Conservation (phyloP, 2,888 invertebrate species). For the Saturnia pavonia region DNA sequence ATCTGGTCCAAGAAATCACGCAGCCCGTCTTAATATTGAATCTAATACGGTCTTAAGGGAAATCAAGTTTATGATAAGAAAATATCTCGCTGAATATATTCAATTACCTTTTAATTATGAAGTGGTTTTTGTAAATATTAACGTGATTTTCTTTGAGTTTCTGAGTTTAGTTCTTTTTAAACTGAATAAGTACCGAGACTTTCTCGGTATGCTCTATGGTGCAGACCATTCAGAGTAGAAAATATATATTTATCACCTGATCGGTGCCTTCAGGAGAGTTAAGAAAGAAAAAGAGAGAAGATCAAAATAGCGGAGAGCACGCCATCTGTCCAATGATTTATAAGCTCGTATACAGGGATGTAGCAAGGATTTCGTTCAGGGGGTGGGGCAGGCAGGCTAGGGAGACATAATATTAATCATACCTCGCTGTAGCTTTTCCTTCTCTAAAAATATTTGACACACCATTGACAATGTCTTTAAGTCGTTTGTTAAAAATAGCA, state of each 20-base stretch:
- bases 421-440: no score
- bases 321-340: not conserved
- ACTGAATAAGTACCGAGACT: not conserved
- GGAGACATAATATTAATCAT: no score
- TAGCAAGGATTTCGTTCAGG: no score
- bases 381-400: no score
- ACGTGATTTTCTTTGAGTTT: not conserved
- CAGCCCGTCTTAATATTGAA: conserved; percentile 16
- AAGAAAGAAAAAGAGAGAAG: not conserved
- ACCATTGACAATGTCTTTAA: no score
- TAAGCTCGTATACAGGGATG: no score
- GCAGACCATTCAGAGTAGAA: not conserved
- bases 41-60: conserved; percentile 26
- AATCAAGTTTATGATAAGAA: conserved; percentile 30
- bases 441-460: no score
- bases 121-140: not conserved
- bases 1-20: conserved; percentile 13
- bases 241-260: not conserved
- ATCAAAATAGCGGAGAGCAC: not conserved
- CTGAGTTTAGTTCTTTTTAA: not conserved
- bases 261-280: not conserved
- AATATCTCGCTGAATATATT: conserved; percentile 11
- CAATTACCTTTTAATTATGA: conserved; percentile 21
- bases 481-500: no score
- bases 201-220: not conserved